Evolutionary conservation across 2,888 invertebrate genomes (phyloP).

Genomic region (Mallateleia sp.): DNA sequence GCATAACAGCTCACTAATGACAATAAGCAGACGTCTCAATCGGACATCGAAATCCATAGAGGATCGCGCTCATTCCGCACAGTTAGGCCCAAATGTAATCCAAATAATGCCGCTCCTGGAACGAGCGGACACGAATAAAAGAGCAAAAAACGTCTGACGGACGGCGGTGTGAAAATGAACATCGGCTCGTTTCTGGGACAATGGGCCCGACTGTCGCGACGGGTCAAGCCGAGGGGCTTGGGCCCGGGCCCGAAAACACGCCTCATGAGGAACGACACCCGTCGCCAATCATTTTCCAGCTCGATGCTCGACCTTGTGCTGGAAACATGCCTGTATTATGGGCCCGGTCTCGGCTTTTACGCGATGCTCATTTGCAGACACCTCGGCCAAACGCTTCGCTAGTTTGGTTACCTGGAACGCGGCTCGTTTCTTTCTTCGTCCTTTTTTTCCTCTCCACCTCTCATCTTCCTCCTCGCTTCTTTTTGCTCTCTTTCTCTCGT

Average conservation of each 20-base stretch:
- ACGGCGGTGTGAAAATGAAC: slow-evolving; percentile 66
- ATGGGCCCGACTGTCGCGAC: slow-evolving; percentile 59
- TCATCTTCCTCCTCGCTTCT: background rate
- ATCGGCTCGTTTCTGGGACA: slow-evolving; percentile 60
- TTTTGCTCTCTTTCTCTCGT: background rate
- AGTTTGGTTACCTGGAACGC: slow-evolving; percentile 58
- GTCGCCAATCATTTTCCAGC: slow-evolving; percentile 86
- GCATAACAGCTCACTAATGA: background rate
- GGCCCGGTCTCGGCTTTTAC: slow-evolving; percentile 66
- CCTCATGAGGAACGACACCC: slow-evolving; percentile 78
- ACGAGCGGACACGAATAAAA: slow-evolving; percentile 24
- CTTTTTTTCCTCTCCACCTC: background rate
- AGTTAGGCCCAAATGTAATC: slow-evolving; percentile 53
- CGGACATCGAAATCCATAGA: background rate
- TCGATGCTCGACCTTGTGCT: slow-evolving; percentile 81
- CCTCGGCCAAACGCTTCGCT: slow-evolving; percentile 79
- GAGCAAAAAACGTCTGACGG: background rate
- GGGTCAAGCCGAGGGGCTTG: slow-evolving; percentile 58
- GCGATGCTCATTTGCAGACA: slow-evolving; percentile 82
- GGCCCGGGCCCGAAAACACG: slow-evolving; percentile 44
- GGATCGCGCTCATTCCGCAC: slow-evolving; percentile 54
- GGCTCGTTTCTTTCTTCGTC: slow-evolving; percentile 32
- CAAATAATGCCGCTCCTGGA: slow-evolving; percentile 29
- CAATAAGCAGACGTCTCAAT: slow-evolving; percentile 64
- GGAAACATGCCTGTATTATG: slow-evolving; percentile 68